phyloP scores from a whole-genome alignment of 2,888 invertebrate genomes.

The Eupithecia dodoneata region DNA sequence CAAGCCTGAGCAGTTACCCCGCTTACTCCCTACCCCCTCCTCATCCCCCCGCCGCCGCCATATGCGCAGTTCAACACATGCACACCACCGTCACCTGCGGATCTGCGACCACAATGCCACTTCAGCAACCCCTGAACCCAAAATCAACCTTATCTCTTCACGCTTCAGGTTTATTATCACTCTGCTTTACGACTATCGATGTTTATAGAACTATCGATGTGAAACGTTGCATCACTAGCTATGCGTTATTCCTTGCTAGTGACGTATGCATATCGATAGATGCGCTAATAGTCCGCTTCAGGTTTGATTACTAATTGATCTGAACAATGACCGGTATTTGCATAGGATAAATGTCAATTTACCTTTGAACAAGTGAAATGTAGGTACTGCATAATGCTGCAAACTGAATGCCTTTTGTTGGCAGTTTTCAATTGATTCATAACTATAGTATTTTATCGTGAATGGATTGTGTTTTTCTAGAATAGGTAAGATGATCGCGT shows the following conservation, averaged over 20 bases:
- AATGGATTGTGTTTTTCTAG: not conserved
- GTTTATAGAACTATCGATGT: conserved; percentile 13
- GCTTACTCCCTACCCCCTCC: conserved; percentile 52
- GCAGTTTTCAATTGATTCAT: not conserved
- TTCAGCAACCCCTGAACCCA: not conserved
- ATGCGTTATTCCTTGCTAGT: conserved; percentile 44
- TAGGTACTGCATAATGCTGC: not conserved
- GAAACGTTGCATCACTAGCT: conserved; percentile 10
- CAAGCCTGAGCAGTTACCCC: conserved; percentile 81
- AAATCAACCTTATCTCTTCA: conserved; percentile 6
- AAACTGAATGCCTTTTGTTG: conserved; percentile 12
- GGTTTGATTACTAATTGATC: conserved; percentile 67
- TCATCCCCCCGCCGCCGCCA: conserved; percentile 59
- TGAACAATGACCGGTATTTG: conserved; percentile 40
- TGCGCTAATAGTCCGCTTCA: conserved; percentile 51
- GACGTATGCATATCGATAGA: conserved; percentile 66
- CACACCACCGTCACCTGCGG: conserved; percentile 61
- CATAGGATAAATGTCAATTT: conserved; percentile 38
- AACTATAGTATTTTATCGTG: not conserved
- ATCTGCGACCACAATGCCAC: conserved; percentile 57
- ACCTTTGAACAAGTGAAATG: conserved; percentile 18
- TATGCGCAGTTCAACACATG: conserved; percentile 75
- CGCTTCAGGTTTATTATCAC: conserved; percentile 8
- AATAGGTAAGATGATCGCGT: not conserved
- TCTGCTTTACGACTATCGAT: not conserved